Evolutionary conservation across 2,888 invertebrate genomes (phyloP).

Genomic region (Drosophila helvetica): DNA sequence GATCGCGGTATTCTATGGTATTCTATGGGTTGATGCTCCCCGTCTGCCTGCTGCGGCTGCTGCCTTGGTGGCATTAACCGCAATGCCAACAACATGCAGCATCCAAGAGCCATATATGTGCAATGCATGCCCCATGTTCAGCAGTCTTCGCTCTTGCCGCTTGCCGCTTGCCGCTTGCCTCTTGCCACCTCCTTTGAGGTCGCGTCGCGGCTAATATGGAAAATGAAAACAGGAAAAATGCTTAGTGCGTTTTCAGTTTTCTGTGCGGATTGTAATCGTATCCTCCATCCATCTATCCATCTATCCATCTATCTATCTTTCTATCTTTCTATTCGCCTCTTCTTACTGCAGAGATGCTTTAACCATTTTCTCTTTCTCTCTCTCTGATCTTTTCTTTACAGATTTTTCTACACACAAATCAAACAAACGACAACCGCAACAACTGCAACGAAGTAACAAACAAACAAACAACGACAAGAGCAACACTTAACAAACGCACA

Average conservation of each 20-base stretch:
- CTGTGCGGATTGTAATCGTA: conserved; percentile 25
- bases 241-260: conserved; percentile 52
- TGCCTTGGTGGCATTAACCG: conserved; percentile 70
- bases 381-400: conserved; percentile 57
- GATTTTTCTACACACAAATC: conserved; percentile 64
- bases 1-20: conserved; percentile 12
- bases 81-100: conserved; percentile 56
- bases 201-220: conserved; percentile 72
- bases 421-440: conserved; percentile 56
- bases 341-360: conserved; percentile 23
- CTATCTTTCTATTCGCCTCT: too few relatives aligned
- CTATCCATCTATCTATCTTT: not conserved
- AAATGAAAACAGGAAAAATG: conserved; percentile 80
- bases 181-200: conserved; percentile 52
- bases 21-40: conserved; percentile 14
- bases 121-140: conserved; percentile 36
- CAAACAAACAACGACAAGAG: conserved; percentile 32
- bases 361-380: conserved; percentile 28
- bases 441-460: conserved; percentile 40
- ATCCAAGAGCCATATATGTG: conserved; percentile 61
- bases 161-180: not conserved
- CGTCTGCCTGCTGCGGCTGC: conserved; percentile 48
- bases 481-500: conserved; percentile 50
- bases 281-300: conserved; percentile 14
- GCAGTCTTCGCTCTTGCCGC: conserved; percentile 8